Evolutionary conservation across 2,888 invertebrate genomes (phyloP).

Genomic region (Chrysolina oricalcia): DNA sequence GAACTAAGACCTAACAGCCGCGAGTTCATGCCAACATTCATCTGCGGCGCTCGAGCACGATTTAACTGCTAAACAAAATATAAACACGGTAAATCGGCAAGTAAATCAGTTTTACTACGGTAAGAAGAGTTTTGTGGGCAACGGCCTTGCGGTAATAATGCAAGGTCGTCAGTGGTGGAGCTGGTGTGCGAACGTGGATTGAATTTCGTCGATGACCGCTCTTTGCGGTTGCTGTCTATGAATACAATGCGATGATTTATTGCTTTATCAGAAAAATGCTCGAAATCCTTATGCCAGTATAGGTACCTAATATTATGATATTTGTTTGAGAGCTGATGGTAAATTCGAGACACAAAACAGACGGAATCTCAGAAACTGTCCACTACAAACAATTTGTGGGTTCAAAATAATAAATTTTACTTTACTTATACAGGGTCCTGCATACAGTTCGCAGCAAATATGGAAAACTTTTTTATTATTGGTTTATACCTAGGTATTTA

Average conservation of each 20-base stretch:
- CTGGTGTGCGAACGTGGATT: not conserved
- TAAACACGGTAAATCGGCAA: slow-evolving; percentile 54
- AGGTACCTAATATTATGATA: too few relatives aligned
- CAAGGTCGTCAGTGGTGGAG: slow-evolving; percentile 58
- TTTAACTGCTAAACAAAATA: slow-evolving; percentile 44
- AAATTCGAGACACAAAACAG: too few relatives aligned
- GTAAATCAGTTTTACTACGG: slow-evolving; percentile 51
- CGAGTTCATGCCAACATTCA: slow-evolving; percentile 4
- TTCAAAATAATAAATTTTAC: too few relatives aligned
- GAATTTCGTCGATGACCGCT: slow-evolving; percentile 8
- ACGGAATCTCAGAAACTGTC: too few relatives aligned
- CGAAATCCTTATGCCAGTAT: too few relatives aligned
- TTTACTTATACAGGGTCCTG: too few relatives aligned
- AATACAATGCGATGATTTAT: slow-evolving; percentile 1
- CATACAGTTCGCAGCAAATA: too few relatives aligned
- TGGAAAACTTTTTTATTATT: too few relatives aligned
- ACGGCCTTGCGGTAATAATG: slow-evolving; percentile 65
- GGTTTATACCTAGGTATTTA: too few relatives aligned
- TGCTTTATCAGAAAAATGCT: not conserved
- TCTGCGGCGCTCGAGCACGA: slow-evolving; percentile 18
- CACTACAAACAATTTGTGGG: too few relatives aligned
- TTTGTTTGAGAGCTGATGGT: too few relatives aligned
- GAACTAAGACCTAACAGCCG: not conserved
- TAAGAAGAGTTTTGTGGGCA: slow-evolving; percentile 51
- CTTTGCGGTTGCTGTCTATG: not conserved